Percentiles rank a stretch among this genome's conserved stretches.
Conservation (phyloP, 2,888 invertebrate genomes). For the Glaucopsyche alexis region DNA sequence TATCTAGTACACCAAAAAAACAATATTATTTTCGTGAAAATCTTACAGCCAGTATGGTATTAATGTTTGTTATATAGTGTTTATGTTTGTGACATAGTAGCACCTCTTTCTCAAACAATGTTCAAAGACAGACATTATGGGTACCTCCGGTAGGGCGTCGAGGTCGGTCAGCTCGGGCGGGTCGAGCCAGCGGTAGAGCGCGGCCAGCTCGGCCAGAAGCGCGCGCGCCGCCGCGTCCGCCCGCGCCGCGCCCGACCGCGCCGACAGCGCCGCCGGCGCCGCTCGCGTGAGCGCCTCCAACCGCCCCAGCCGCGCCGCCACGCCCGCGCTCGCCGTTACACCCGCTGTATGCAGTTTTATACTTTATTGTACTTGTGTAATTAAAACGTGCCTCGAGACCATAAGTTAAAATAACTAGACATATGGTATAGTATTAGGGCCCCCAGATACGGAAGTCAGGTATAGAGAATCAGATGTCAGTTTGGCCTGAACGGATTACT, state of each 20-base stretch:
- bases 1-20: constrained; percentile 38
- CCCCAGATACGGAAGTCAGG: no score
- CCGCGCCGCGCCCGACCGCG: constrained; percentile 76
- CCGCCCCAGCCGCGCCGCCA: constrained; percentile 80
- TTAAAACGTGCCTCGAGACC: background rate
- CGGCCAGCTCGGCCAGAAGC: constrained; percentile 87
- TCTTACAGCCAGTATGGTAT: no score
- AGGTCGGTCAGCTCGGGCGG: constrained; percentile 58
- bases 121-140: no score
- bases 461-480: no score
- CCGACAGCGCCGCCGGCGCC: constrained; percentile 57
- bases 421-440: no score
- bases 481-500: no score
- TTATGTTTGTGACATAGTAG: no score
- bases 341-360: constrained; percentile 65
- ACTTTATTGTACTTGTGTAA: background rate
- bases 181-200: constrained; percentile 65
- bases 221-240: constrained; percentile 90
- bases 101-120: no score
- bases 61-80: no score
- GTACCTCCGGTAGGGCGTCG: constrained; percentile 57
- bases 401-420: background rate
- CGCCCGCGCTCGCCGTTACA: constrained; percentile 85
- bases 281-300: constrained; percentile 74
- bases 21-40: background rate